These are phyloP conservation scores for Bombyx huttoni DNA, from an alignment of 2,888 invertebrate species.

Conservation along the genomic window DNA sequence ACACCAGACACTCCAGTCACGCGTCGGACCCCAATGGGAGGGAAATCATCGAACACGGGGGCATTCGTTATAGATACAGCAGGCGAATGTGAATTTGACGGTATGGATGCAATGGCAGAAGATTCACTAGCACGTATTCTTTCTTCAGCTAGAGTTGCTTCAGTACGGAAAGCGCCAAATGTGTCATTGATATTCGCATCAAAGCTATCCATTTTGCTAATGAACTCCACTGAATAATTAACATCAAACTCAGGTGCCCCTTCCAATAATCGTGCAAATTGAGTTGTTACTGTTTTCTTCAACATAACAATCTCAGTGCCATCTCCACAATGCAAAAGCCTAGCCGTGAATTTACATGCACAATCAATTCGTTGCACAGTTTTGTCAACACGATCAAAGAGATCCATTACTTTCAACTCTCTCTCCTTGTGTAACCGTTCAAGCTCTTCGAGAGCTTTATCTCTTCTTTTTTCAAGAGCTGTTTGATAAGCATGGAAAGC, in stretches of 20 bases:
- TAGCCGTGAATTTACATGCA: constrained; percentile 87
- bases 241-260: constrained; percentile 87
- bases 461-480: constrained; percentile 84
- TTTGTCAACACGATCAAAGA: constrained; percentile 86
- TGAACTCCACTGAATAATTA: constrained; percentile 84
- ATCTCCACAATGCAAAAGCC: constrained; percentile 87
- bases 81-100: constrained; percentile 58
- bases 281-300: constrained; percentile 83
- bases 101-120: constrained; percentile 50
- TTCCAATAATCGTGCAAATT: constrained; percentile 83
- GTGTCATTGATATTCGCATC: constrained; percentile 79
- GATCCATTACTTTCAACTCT: constrained; percentile 91
- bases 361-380: constrained; percentile 88
- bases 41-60: constrained; percentile 84
- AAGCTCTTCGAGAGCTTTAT: constrained; percentile 81
- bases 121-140: constrained; percentile 63
- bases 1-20: constrained; percentile 37
- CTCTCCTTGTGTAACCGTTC: constrained; percentile 85
- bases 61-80: constrained; percentile 74
- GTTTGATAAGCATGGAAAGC: constrained; percentile 86
- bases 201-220: constrained; percentile 84
- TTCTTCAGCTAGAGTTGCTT: constrained; percentile 72
- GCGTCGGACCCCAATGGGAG: constrained; percentile 65
- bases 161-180: constrained; percentile 82
- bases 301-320: constrained; percentile 87